Conservation (phyloP, 2,797 vertebrate species). For the Mormyrops boulengeri region DNA sequence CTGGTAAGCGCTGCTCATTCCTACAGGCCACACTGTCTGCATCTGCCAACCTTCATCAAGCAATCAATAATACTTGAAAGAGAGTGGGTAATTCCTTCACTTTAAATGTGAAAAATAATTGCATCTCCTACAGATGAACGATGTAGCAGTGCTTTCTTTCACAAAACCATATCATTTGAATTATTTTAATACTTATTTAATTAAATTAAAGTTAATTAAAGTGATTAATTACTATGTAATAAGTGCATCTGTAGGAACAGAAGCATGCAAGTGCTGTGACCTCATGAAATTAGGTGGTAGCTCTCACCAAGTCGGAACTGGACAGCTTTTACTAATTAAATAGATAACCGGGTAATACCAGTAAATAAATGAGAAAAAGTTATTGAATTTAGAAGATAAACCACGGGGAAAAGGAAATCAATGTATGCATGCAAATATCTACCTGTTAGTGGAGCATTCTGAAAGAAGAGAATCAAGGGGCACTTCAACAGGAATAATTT, state of each 20-base stretch:
- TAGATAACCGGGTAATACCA: neutral
- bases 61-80: neutral
- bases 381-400: neutral
- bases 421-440: neutral
- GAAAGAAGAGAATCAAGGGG: neutral
- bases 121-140: neutral
- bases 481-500: constrained; percentile 25
- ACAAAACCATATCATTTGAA: neutral
- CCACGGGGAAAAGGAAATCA: neutral
- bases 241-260: neutral
- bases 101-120: neutral
- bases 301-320: neutral
- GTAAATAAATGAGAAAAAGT: neutral
- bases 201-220: neutral
- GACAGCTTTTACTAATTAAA: constrained; percentile 4
- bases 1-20: neutral
- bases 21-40: neutral
- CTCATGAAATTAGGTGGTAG: neutral
- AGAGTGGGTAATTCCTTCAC: neutral
- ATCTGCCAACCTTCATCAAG: neutral
- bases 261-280: neutral
- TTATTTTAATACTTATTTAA: neutral
- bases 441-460: neutral
- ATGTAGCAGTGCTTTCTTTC: neutral
- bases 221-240: neutral